A percentile compares a stretch with the other conserved stretches of the same genome.
These are phyloP conservation scores for Caenorhabditis remanei DNA, from an alignment of 1,140 invertebrate species.

Conservation along the genomic window DNA sequence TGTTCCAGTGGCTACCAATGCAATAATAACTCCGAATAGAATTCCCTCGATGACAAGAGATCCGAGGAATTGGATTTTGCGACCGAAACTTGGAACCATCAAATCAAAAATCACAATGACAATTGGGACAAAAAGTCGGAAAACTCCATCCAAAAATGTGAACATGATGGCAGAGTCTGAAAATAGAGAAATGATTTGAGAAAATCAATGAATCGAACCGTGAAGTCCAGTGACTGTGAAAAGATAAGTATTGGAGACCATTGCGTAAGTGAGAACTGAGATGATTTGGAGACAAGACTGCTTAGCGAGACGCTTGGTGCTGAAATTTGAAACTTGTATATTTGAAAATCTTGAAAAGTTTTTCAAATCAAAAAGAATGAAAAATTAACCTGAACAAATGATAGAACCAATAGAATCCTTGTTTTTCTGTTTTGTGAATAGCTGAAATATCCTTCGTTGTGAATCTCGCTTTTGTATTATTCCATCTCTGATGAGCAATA, in stretches of 20 bases:
- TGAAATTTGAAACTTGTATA: constrained; percentile 44
- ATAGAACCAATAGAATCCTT: constrained; percentile 72
- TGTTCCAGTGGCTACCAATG: constrained; percentile 65
- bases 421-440: constrained; percentile 66
- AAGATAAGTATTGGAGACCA: constrained; percentile 72
- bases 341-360: background rate
- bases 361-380: background rate
- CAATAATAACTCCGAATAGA: constrained; percentile 68
- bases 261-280: constrained; percentile 73
- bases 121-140: constrained; percentile 71
- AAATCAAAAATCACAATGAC: constrained; percentile 72
- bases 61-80: constrained; percentile 73
- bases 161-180: constrained; percentile 67
- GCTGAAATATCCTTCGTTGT: constrained; percentile 67
- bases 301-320: constrained; percentile 69
- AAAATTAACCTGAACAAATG: constrained; percentile 69
- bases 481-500: constrained; percentile 74
- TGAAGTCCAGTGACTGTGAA: constrained; percentile 68
- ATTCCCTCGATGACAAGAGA: constrained; percentile 66
- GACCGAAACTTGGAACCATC: constrained; percentile 69
- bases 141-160: constrained; percentile 71
- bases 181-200: background rate
- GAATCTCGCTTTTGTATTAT: constrained; percentile 73
- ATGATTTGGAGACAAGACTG: constrained; percentile 74
- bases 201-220: constrained; percentile 55